Percentiles rank a stretch among this genome's conserved stretches.
Conservation (phyloP, 2,797 vertebrate species). For the Buceros bicornis region DNA sequence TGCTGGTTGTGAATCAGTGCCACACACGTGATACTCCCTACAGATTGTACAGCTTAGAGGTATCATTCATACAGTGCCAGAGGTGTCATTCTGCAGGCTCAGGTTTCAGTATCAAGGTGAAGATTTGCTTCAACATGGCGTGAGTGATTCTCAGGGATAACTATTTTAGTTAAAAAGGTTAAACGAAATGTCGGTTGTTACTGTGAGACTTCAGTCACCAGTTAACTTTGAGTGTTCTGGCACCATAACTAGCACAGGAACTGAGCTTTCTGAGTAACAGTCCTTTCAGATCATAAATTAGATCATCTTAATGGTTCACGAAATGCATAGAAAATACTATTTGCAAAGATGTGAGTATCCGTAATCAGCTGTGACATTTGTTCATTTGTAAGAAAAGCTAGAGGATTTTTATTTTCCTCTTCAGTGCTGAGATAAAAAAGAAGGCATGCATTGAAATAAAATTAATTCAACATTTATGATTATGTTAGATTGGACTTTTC, state of each 20-base stretch:
- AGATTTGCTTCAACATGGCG: slow-evolving; percentile 54
- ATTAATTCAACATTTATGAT: not conserved
- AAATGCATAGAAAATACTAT: slow-evolving; percentile 46
- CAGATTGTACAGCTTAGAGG: not conserved
- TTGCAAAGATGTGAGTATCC: slow-evolving; percentile 7
- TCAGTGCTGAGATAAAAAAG: not conserved
- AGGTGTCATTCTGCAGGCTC: slow-evolving; percentile 18
- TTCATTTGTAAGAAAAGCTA: not conserved
- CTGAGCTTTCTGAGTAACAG: slow-evolving; percentile 63
- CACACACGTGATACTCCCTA: not conserved
- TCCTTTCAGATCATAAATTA: slow-evolving; percentile 69
- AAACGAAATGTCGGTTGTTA: slow-evolving; percentile 74
- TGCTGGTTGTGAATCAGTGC: not conserved
- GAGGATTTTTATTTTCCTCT: not conserved
- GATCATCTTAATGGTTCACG: slow-evolving; percentile 32
- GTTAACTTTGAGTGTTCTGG: slow-evolving; percentile 63
- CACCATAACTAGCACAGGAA: slow-evolving; percentile 58
- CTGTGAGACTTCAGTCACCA: slow-evolving; percentile 62
- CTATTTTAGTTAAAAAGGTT: slow-evolving; percentile 74
- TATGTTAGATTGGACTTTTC: not conserved
- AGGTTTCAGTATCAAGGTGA: slow-evolving; percentile 36
- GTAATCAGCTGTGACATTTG: not conserved
- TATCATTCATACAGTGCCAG: slow-evolving; percentile 16
- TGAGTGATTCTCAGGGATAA: slow-evolving; percentile 57
- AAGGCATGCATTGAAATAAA: not conserved